phyloP scores from a whole-genome alignment of 1,140 invertebrate genomes.

The Pantala flavescens region DNA sequence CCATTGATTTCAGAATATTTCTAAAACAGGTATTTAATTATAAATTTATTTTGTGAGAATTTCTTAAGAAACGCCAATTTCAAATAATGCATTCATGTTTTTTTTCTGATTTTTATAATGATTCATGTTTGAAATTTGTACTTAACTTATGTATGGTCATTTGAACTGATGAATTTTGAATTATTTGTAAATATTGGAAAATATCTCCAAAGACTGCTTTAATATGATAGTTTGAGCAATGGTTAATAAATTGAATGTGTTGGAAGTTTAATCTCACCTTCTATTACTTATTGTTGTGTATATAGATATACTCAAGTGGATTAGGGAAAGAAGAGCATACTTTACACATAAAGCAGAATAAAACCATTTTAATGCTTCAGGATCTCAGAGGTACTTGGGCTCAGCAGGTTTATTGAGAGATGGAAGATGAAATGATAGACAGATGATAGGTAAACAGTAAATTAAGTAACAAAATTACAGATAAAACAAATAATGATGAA shows the following conservation, averaged over 20 bases:
- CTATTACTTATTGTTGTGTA: neutral
- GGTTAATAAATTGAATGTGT: neutral
- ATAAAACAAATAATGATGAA: neutral
- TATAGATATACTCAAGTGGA: neutral
- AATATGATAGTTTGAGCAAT: neutral
- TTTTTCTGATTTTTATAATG: no score
- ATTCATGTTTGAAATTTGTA: no score
- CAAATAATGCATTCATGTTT: no score
- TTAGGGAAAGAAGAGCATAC: neutral
- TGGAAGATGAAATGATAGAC: neutral
- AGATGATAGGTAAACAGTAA: neutral
- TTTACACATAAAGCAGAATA: neutral
- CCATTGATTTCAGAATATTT: no score
- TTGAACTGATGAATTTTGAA: no score
- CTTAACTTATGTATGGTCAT: no score
- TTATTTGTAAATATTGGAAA: no score
- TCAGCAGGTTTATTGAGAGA: neutral
- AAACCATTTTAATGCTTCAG: neutral
- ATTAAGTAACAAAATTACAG: slow-evolving; percentile 10
- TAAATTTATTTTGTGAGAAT: no score
- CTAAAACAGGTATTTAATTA: no score
- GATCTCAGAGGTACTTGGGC: neutral
- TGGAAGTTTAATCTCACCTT: neutral
- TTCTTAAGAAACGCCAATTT: no score
- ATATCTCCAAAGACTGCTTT: neutral